Base-by-base conservation (phyloP, 92 coral and sea anemone genomes). In the Epizoanthus stellaris region DNA sequence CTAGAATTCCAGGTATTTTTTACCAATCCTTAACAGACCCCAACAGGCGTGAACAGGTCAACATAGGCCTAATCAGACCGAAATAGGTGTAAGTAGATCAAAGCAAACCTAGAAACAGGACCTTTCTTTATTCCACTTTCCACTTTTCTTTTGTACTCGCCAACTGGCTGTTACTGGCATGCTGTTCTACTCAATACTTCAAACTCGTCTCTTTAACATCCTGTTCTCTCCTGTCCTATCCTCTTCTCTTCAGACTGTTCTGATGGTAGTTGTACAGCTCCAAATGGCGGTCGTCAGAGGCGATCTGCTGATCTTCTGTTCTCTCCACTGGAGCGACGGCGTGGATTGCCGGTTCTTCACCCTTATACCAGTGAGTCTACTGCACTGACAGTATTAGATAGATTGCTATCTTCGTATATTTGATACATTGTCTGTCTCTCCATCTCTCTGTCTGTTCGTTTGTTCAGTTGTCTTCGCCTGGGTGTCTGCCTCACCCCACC, bases 301-400 rank as follows among this genome's bases (percentile, higher is more conserved):
- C 83, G 83, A 15, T 79, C 83, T 13, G 6, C 61, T 5, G 17
- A 43, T n/a, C 73, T 14, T 21, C 43, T 11, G 34, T 30, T 42
- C 12, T 58, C 70, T 12, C 58, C 0, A 19, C 4, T 19, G 83
- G 54, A 67, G 23, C 58, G 67, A 42, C 25, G 21, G 73, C 47
- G 30, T 62, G 14, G 34, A 14, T 63, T 23, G 47, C 39, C 56
- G 12, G 12, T 43, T 79, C 14, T 63, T 40, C 19, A 3, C 13
- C 25, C 73, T 63, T 45, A 5, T 42, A 20, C 53, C 83, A 79
- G 83, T 79, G 72, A 79, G 83, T 79, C 83, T 21, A 62, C 7
- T 3, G 15, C 4, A 38, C 8, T 52, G 15, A 43, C 39, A 21
- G 38, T 42, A 20, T 3, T 23, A 21, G 6, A 19, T 20, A 4